Evolutionary conservation across 2,113 vertebrate species (phyloP), one percentile per base, ranked within the genome.

Genomic region (Megaceryle torquata): DNA sequence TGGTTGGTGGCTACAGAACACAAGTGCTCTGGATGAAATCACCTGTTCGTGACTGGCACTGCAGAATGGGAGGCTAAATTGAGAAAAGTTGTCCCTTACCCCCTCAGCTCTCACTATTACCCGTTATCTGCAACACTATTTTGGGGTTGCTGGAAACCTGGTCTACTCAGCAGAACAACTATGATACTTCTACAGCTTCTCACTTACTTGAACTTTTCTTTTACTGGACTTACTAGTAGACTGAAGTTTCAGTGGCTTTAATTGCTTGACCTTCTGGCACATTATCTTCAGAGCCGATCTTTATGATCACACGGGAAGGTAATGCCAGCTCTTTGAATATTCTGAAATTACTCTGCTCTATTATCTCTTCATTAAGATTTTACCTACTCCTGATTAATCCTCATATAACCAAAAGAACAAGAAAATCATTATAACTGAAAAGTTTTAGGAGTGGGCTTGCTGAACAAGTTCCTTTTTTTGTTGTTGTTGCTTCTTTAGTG

Each of bases 211-310:
- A 93, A 89, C 51, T 64, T 94, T 91, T 82, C 82, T 77, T 88
- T 83, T 78, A 50, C 28, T 75, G 91, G 63, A 65, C 25, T n/a
- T 90, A 63, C 83, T 77, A 92, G 82, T 31, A 91, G 82, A 51
- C 46, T 89, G 74, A 33, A 93, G 33, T 43, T 74, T 86, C 71
- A 56, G 68, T 63, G 71, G 41, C 63, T 94, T 94, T 95, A 95
- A 93, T 91, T 89, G 79, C 79, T 88, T 95, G 89, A 96, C 88
- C 93, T 93, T 96, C 86, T 77, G 85, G 71, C 84, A 88, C n/a
- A 14, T 83, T 93, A 93, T 94, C 89, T 91, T 28, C 46, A 76
- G 76, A 93, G 37, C 25, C 83, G 85, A 88, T 95, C 91, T 95
- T 96, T 89, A 51, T 31, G 41, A 56, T 86, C 56, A 50, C 37